phyloP scores from a whole-genome alignment of 2,113 vertebrate genomes.

The Oxyruncus cristatus region DNA sequence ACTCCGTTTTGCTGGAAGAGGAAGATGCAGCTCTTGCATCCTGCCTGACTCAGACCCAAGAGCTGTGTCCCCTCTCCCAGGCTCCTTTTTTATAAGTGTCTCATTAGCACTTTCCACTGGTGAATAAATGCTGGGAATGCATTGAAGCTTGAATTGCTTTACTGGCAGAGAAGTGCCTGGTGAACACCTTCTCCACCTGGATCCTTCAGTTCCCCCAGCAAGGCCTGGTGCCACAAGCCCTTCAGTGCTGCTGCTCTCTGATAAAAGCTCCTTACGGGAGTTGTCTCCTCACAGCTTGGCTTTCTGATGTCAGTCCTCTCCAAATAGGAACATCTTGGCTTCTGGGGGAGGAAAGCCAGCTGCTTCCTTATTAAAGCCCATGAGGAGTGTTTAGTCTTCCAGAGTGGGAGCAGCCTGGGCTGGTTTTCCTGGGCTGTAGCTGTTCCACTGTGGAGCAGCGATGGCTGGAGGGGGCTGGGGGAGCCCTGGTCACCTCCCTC shows the following conservation, averaged over 20 bases:
- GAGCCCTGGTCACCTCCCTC: no score
- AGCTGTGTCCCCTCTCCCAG: neutral
- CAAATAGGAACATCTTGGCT: neutral
- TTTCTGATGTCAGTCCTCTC: neutral
- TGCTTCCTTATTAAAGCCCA: neutral
- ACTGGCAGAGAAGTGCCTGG: neutral
- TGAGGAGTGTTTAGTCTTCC: neutral
- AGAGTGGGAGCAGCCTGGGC: neutral
- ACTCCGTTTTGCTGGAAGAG: rapidly evolving
- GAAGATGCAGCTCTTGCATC: neutral
- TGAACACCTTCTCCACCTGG: neutral
- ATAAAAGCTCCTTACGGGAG: neutral
- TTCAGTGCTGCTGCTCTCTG: neutral
- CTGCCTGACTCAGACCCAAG: neutral
- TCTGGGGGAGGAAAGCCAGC: neutral
- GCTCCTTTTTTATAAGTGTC: neutral
- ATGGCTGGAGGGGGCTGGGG: neutral
- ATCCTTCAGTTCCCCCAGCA: neutral
- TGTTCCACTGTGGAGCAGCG: rapidly evolving
- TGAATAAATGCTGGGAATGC: neutral
- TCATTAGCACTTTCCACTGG: neutral
- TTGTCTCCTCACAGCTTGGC: neutral
- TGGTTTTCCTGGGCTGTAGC: neutral
- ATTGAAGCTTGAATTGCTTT: neutral
- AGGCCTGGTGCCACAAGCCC: neutral